A percentile compares a stretch with the other conserved stretches of the same genome.
Evolutionary conservation across 2,113 vertebrate species (phyloP).

Genomic region (Oriolus oriolus): DNA sequence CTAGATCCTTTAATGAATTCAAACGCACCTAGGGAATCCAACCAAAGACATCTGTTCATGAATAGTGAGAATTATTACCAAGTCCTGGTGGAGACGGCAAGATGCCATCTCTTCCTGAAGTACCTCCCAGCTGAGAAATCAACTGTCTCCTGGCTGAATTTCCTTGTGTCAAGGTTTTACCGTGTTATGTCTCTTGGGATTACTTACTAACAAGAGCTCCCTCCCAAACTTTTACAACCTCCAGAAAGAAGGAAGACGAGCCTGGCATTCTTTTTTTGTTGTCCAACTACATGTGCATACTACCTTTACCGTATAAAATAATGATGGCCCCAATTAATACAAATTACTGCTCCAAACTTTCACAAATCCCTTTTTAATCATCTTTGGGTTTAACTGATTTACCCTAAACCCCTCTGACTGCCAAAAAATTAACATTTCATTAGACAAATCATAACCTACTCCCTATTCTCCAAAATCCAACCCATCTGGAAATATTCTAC

Average conservation of each 20-base stretch:
- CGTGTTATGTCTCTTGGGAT: constrained; percentile 34
- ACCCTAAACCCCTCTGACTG: constrained; percentile 57
- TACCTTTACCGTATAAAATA: constrained; percentile 44
- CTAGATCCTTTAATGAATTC: constrained; percentile 80
- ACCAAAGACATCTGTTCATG: constrained; percentile 83
- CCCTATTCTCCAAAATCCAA: constrained; percentile 47
- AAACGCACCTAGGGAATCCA: constrained; percentile 76
- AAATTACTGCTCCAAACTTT: constrained; percentile 63
- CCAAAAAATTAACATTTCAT: constrained; percentile 69
- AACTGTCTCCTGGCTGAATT: constrained; percentile 70
- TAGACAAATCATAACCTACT: constrained; percentile 63
- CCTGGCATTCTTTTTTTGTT: not conserved
- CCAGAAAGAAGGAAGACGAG: not conserved
- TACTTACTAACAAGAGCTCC: constrained; percentile 56
- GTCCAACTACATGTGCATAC: not conserved
- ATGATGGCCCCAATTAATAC: constrained; percentile 58
- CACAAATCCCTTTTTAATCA: constrained; percentile 70
- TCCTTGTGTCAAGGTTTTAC: constrained; percentile 68
- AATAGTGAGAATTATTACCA: constrained; percentile 81
- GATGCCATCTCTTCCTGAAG: constrained; percentile 76
- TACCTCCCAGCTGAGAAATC: constrained; percentile 80
- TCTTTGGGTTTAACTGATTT: constrained; percentile 57
- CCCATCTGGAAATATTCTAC: constrained; percentile 67
- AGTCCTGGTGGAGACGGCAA: constrained; percentile 74
- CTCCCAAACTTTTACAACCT: constrained; percentile 21